phyloP scores from a whole-genome alignment of 2,888 invertebrate genomes.

The Archaeoteleia sp. region DNA sequence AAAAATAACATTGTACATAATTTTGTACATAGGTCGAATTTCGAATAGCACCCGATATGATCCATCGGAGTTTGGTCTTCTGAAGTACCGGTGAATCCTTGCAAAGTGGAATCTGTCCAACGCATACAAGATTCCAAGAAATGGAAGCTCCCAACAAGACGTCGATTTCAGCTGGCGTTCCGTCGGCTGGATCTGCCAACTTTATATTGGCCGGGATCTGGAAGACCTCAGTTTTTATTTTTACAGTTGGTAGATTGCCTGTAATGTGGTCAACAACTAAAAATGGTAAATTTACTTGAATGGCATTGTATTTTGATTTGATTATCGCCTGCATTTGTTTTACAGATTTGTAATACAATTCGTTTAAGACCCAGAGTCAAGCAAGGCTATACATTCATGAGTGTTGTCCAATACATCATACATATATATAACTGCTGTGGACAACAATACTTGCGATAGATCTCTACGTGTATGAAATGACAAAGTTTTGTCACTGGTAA shows the following conservation, averaged over 20 bases:
- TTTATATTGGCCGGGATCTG: constrained; percentile 35
- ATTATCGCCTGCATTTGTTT: constrained; percentile 17
- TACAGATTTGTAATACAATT: constrained; percentile 8
- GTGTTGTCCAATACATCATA: constrained; percentile 18
- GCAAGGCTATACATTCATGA: constrained; percentile 29
- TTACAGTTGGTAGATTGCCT: constrained; percentile 18
- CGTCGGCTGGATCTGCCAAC: constrained; percentile 45
- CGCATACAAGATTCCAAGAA: constrained; percentile 38
- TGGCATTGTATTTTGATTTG: constrained; percentile 34
- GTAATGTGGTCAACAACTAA: constrained; percentile 47
- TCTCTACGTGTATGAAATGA: not conserved
- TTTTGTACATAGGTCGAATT: too few relatives aligned
- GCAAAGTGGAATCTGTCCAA: constrained; percentile 41
- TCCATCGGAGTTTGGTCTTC: too few relatives aligned
- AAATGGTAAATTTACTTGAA: constrained; percentile 30
- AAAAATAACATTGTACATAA: too few relatives aligned
- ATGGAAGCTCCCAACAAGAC: constrained; percentile 49
- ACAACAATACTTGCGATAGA: constrained; percentile 19
- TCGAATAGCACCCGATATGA: too few relatives aligned
- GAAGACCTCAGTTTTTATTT: constrained; percentile 5
- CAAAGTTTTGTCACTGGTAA: not conserved
- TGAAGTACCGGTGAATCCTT: too few relatives aligned
- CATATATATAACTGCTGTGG: constrained; percentile 32
- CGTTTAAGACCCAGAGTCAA: constrained; percentile 40
- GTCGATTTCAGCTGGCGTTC: constrained; percentile 38